Conservation (phyloP, 2,113 vertebrate genomes). For the Burhinus oedicnemus region DNA sequence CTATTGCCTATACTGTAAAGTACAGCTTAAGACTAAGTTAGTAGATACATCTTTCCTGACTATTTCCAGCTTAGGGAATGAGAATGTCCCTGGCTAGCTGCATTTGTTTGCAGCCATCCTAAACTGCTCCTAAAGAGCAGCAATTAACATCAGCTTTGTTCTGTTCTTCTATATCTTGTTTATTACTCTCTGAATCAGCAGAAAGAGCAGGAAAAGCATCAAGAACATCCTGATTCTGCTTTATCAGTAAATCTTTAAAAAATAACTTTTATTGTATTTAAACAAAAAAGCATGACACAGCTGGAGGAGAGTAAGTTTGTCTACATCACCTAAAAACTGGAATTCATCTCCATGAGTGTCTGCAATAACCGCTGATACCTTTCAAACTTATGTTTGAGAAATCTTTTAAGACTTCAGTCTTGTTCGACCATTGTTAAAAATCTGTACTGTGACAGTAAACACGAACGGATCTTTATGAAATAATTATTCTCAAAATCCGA, state of each 20-base stretch:
- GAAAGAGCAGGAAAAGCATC: neutral
- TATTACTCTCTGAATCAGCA: neutral
- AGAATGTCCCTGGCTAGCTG: neutral
- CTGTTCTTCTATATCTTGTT: neutral
- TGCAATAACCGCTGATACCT: neutral
- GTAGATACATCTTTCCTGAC: neutral
- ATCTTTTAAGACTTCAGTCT: neutral
- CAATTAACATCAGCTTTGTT: neutral
- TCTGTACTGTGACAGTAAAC: neutral
- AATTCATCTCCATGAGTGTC: neutral
- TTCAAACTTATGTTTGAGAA: neutral
- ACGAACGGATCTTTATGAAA: neutral
- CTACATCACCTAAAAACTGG: neutral
- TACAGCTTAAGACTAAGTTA: neutral
- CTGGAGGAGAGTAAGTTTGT: neutral
- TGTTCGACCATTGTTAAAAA: neutral
- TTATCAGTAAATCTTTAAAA: neutral
- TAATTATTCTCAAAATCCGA: neutral
- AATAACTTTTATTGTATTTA: neutral
- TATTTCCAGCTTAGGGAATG: neutral
- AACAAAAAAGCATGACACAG: neutral
- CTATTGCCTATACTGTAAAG: too few species aligned
- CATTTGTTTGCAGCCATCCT: neutral
- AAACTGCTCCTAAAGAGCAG: neutral
- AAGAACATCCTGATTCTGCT: neutral